Base-by-base conservation (phyloP, 1,140 invertebrate genomes). In the Nixonia krombeini region DNA sequence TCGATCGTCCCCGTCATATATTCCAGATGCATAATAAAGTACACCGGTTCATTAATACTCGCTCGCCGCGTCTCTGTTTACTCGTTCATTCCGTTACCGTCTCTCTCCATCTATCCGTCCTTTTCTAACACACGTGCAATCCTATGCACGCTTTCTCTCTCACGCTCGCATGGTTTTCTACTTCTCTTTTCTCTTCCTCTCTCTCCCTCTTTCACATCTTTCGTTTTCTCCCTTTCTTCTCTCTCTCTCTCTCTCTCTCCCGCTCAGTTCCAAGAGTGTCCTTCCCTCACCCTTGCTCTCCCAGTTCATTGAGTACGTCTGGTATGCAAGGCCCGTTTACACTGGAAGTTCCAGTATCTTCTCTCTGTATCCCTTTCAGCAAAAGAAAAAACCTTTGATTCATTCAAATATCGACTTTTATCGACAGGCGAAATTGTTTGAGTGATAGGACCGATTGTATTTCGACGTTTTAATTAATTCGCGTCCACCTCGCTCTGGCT, bases 281-380 rank as follows among this genome's bases (percentile, higher is more conserved):
- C 28, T 69, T 59, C 28, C 35, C 42, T 44, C 59, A 55, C 53
- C 46, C 40, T 42, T 52, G 40, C 51, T 67, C 52, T 63, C 58
- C 52, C 55, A 58, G 66, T 74, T 80, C 74, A 80, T 79, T 78
- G 77, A 80, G 71, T 58, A 68, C 72, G 78, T 80, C 74, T 77
- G 78, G 78, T 75, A 77, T 79, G 77, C 72, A 66, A 70, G 74
- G 57, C 56, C 69, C 61, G 65, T 61, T 76, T 73, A 75, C 69
- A 70, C 57, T 59, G 53, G 18, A 12, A 7, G 50, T 49, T 38
- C 10, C 45, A 25, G 51, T 44, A 56, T 53, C 41, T 49, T 50
- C 46, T 42, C 44, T 38, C 55, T 55, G 44, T 51, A 25, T 13
- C 41, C 55, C 6, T 38, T 53, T 59, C 47, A 42, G 38, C 21